These are phyloP conservation scores for Drosophila simulans DNA, from an alignment of 1,140 invertebrate genomes.

Conservation along the genomic window DNA sequence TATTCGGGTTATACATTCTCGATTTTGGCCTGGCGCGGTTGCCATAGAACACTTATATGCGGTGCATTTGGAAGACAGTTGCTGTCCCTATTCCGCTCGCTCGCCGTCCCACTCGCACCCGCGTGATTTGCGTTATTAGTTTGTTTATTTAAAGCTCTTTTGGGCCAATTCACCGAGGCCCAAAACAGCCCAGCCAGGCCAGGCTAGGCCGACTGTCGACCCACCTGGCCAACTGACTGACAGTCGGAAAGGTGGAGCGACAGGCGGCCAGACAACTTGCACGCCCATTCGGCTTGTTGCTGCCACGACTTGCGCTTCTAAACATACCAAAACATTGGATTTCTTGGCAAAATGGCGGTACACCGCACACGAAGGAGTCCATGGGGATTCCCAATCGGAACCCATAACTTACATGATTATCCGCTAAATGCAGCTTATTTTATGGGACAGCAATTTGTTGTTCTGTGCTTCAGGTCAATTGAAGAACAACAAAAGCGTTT, in stretches of 20 bases:
- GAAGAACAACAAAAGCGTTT: too few species aligned
- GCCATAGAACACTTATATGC: constrained; percentile 64
- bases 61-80: constrained; percentile 51
- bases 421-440: background rate
- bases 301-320: constrained; percentile 51
- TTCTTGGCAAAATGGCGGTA: constrained; percentile 45
- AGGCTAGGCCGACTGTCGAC: constrained; percentile 13
- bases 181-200: constrained; percentile 56
- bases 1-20: constrained; percentile 84
- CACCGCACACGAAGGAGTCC: constrained; percentile 9
- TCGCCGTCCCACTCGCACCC: constrained; percentile 41
- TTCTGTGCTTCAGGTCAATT: too few species aligned
- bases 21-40: constrained; percentile 65
- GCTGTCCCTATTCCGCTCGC: constrained; percentile 25
- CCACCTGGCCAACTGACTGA: constrained; percentile 34
- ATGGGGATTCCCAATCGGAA: background rate
- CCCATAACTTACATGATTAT: background rate
- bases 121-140: constrained; percentile 77
- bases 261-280: constrained; percentile 36
- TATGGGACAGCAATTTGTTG: too few species aligned
- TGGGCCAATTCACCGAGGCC: constrained; percentile 52
- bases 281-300: constrained; percentile 42
- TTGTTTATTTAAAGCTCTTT: constrained; percentile 82
- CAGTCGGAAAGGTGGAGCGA: constrained; percentile 29
- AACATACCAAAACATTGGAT: constrained; percentile 76